Base-by-base conservation (phyloP, 2,797 vertebrate genomes). In the Mormyrops boulengeri region DNA sequence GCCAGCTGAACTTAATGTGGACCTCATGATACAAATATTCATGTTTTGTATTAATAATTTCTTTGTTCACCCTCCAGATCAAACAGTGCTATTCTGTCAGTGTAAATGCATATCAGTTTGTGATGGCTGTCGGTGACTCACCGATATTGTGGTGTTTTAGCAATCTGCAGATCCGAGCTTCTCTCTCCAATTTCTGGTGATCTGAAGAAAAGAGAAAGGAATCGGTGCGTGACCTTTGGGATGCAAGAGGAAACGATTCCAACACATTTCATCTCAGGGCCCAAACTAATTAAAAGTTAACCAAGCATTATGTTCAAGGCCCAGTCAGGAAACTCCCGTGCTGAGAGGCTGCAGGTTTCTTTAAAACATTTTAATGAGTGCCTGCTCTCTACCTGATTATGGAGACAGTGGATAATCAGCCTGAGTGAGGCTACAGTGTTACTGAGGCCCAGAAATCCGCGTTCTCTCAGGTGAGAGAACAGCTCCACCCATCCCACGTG, bases 121-220 rank as follows among this genome's bases (percentile, higher is more conserved):
- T 12, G 11, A 12, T 0, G 19, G 50, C 34, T 85, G 66, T 9
- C 66, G 12, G 66, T 17, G 0, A 38, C 96, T 97, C 96, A 99
- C 98, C 98, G 0, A 99, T 99, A 95, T 99, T 99, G 92, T 97
- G 96, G 91, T 99, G 98, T 94, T 99, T 99, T 95, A 99, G 93
- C 91, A 99, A 96, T 92, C 98, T 97, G 94, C 98, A 99, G 94
- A 99, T 99, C 55, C 98, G 96, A 0, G 98, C 98, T 92, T 99
- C 98, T 88, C 98, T 96, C 95, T 99, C 98, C 95, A 99, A 95
- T 93, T 99, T 99, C 96, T 99, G 98, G 94, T 99, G 98, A 96
- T 99, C 98, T 99, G 82, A 14, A 91, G 91, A 89, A 62, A n/a
- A 91, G 84, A 92, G 89, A 93, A 55, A 91, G 49, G 2, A 53